These are phyloP conservation scores for Strigamia transsilvanica DNA, from an alignment of 2,888 invertebrate genomes.

Conservation along the genomic window DNA sequence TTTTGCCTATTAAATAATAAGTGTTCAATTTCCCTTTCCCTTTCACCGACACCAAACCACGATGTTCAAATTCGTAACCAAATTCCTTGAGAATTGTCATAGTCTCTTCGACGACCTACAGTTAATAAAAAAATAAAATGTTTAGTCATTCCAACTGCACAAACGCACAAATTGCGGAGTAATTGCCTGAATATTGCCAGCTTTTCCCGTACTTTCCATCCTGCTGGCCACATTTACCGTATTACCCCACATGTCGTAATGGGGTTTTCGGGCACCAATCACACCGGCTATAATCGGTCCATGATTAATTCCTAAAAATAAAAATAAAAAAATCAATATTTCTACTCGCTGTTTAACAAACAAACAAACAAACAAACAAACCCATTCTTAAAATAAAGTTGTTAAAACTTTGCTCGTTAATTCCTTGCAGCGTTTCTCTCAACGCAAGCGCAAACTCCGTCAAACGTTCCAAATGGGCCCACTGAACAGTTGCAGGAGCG, in stretches of 20 bases:
- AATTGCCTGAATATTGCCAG: constrained; percentile 88
- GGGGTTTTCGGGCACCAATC: constrained; percentile 92
- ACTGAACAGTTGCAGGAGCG: constrained; percentile 77
- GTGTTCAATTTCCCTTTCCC: constrained; percentile 97
- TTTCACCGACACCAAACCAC: constrained; percentile 94
- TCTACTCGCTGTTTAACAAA: not conserved
- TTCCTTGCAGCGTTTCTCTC: constrained; percentile 86
- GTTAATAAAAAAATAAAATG: not conserved
- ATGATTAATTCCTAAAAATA: constrained; percentile 79
- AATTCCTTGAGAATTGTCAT: constrained; percentile 86
- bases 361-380: constrained; percentile 59
- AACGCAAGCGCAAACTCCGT: constrained; percentile 91
- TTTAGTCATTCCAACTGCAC: no score
- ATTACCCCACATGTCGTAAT: constrained; percentile 97
- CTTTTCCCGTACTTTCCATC: constrained; percentile 98
- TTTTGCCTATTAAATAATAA: constrained; percentile 75
- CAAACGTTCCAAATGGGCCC: constrained; percentile 83
- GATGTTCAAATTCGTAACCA: constrained; percentile 91
- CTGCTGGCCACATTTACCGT: constrained; percentile 96
- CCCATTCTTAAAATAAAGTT: constrained; percentile 91
- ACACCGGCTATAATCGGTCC: constrained; percentile 96
- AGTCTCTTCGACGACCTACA: constrained; percentile 93
- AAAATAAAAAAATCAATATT: not conserved
- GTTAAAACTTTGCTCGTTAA: constrained; percentile 95
- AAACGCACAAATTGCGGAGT: constrained; percentile 1